Conservation (phyloP, 2,888 invertebrate genomes). For the Orchesella flavescens region DNA sequence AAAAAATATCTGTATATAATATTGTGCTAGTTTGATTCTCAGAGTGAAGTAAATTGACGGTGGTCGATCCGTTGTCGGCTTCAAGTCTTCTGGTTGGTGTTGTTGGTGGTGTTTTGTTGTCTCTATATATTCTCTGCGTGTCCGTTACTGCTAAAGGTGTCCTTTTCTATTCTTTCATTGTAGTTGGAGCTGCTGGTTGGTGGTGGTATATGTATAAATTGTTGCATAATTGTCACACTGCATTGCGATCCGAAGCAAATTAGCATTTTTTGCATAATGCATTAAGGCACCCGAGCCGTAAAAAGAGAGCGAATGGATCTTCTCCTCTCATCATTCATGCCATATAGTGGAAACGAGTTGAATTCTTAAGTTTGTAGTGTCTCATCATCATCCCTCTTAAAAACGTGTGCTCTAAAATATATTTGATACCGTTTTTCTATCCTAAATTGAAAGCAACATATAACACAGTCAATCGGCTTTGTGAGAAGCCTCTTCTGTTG, state of each 20-base stretch:
- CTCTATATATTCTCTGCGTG: slow-evolving; percentile 30
- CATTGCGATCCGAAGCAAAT: background rate
- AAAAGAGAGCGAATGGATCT: too few species aligned
- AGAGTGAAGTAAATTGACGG: slow-evolving; percentile 34
- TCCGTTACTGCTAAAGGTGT: slow-evolving; percentile 36
- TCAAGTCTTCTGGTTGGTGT: background rate
- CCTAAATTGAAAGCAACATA: too few species aligned
- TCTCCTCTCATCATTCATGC: too few species aligned
- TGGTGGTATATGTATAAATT: background rate
- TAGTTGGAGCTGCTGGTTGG: slow-evolving; percentile 7
- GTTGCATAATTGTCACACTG: background rate
- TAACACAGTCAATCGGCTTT: too few species aligned
- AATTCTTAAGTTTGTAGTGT: too few species aligned
- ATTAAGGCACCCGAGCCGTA: background rate
- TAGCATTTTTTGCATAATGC: slow-evolving; percentile 27
- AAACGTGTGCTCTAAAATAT: too few species aligned
- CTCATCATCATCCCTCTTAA: too few species aligned
- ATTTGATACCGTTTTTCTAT: too few species aligned
- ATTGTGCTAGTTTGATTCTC: too few species aligned
- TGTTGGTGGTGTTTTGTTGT: background rate
- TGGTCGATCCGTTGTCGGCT: slow-evolving; percentile 46
- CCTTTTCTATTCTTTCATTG: slow-evolving; percentile 9
- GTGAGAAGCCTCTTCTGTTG: too few species aligned
- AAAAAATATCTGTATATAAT: background rate
- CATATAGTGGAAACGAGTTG: too few species aligned